These are phyloP conservation scores for Orchestia grillus DNA, from an alignment of 1,140 invertebrate genomes.

Conservation along the genomic window DNA sequence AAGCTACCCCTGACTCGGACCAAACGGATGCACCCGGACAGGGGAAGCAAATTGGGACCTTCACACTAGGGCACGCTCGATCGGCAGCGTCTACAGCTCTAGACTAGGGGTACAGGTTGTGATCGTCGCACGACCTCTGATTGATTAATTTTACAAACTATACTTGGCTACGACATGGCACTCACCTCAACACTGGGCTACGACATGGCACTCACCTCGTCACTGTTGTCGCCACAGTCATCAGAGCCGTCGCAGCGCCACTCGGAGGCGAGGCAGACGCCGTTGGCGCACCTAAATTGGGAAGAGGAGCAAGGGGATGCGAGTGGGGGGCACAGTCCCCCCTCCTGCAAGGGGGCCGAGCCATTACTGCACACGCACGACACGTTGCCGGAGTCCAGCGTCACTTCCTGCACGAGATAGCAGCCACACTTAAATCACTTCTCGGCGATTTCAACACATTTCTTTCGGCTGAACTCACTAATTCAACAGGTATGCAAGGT, in stretches of 20 bases:
- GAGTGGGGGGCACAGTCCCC: conserved; percentile 3
- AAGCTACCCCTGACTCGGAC: no score
- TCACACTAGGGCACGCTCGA: no score
- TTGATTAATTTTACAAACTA: no score
- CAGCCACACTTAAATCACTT: neutral
- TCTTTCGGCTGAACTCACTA: neutral
- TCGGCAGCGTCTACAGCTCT: no score
- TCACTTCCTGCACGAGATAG: neutral
- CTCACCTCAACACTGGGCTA: neutral
- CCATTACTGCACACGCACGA: conserved; percentile 71
- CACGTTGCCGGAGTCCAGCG: conserved; percentile 53
- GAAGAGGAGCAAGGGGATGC: neutral
- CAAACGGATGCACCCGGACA: no score
- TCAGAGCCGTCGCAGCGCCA: conserved; percentile 58
- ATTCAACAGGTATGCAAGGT: no score
- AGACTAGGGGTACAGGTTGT: no score
- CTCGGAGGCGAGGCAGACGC: conserved; percentile 19
- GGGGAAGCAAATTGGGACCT: no score
- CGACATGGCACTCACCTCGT: conserved; percentile 16
- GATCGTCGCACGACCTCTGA: no score
- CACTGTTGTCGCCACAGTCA: conserved; percentile 61
- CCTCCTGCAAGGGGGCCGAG: conserved; percentile 71
- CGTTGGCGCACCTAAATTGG: conserved; percentile 60
- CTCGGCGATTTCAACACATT: neutral
- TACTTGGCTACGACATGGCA: neutral